A percentile compares a stretch with the other conserved stretches of the same genome.
phyloP scores from a whole-genome alignment of 92 coral and sea anemone species.

The Virgularia gustaviana region DNA sequence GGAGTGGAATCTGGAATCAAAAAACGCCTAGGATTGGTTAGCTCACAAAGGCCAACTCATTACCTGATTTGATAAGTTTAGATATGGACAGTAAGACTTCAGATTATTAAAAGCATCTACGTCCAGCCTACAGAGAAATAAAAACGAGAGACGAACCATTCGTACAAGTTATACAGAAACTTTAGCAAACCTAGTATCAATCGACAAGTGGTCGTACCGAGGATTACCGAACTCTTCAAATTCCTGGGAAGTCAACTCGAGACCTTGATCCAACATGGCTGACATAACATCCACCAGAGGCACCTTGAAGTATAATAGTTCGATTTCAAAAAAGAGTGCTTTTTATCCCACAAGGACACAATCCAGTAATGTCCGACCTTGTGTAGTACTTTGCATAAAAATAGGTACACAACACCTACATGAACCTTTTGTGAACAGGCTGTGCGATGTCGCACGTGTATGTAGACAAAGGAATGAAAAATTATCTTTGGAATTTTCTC shows the following conservation, averaged over 20 bases:
- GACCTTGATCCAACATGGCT: constrained; percentile 83
- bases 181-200: not conserved
- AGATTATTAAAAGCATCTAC: constrained; percentile 67
- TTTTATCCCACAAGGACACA: too few species aligned
- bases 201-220: too few species aligned
- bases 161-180: not conserved
- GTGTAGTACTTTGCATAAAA: too few species aligned
- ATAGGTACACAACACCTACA: too few species aligned
- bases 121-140: constrained; percentile 55
- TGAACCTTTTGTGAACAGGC: too few species aligned
- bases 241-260: constrained; percentile 86
- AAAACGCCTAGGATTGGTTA: too few species aligned
- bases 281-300: constrained; percentile 82
- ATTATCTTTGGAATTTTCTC: not conserved
- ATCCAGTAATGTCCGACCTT: too few species aligned
- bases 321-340: too few species aligned
- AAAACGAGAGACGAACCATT: not conserved
- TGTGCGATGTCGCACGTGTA: too few species aligned
- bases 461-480: too few species aligned
- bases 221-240: constrained; percentile 98
- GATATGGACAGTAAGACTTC: constrained; percentile 88
- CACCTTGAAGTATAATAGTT: too few species aligned
- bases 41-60: not conserved
- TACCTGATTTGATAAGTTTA: constrained; percentile 62
- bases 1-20: too few species aligned